These are phyloP conservation scores for Urocynchramus pylzowi DNA, from an alignment of 2,113 vertebrate species.

Conservation along the genomic window DNA sequence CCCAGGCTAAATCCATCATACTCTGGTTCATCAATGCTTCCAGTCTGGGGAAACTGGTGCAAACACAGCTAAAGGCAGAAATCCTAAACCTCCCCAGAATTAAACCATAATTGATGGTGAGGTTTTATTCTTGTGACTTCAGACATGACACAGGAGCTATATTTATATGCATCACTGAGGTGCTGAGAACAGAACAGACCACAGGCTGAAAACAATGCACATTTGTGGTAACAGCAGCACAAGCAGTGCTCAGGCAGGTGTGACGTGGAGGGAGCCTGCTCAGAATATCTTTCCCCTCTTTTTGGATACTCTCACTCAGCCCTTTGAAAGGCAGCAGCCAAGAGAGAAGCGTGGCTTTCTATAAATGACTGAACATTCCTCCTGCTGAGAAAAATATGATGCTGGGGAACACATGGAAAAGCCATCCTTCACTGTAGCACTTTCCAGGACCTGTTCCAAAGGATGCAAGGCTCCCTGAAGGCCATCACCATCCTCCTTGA, in stretches of 20 bases:
- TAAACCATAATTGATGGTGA: neutral
- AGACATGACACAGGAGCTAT: neutral
- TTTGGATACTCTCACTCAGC: neutral
- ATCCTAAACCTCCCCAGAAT: neutral
- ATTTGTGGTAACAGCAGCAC: neutral
- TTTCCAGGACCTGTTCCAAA: constrained; percentile 61
- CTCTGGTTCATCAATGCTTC: neutral
- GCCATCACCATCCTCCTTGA: constrained; percentile 2
- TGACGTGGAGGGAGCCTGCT: constrained; percentile 6
- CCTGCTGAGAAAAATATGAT: constrained; percentile 60
- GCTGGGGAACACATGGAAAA: neutral
- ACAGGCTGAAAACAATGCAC: neutral
- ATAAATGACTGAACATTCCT: constrained; percentile 35
- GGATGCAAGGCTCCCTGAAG: neutral
- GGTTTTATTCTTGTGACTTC: neutral
- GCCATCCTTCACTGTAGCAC: constrained; percentile 40
- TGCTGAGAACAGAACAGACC: neutral
- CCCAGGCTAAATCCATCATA: neutral
- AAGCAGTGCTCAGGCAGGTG: neutral
- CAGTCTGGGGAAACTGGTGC: neutral
- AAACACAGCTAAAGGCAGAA: neutral
- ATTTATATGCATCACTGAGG: neutral
- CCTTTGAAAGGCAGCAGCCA: constrained; percentile 36
- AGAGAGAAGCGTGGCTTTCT: neutral
- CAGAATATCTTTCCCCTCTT: neutral